Percentiles rank a stretch among this genome's conserved stretches.
Evolutionary conservation across 2,888 invertebrate genomes (phyloP).

Genomic region (Cryptus armator): DNA sequence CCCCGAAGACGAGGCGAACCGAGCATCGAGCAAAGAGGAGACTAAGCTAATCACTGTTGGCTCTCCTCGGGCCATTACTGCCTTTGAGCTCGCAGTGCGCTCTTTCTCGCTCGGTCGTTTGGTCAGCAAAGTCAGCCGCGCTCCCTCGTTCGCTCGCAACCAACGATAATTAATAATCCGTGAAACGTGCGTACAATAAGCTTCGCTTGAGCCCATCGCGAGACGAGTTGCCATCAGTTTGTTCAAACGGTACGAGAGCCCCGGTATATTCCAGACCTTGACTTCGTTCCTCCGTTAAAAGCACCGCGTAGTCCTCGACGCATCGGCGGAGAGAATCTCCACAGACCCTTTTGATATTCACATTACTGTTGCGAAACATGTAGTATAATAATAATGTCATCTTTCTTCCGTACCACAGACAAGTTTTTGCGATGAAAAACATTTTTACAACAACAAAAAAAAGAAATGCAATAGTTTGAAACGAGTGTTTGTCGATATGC

Average conservation of each 20-base stretch:
- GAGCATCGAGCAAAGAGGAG: slow-evolving; percentile 1
- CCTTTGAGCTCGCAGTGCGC: slow-evolving; percentile 15
- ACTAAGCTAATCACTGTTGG: slow-evolving; percentile 55
- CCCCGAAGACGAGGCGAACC: background rate
- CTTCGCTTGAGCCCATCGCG: slow-evolving; percentile 17
- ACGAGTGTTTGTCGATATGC: background rate
- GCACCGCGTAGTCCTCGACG: background rate
- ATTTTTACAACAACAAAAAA: background rate
- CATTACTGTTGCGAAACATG: background rate
- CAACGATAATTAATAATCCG: slow-evolving; percentile 66
- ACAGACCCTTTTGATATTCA: background rate
- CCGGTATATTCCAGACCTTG: background rate
- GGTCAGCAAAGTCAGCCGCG: background rate
- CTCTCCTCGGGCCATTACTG: slow-evolving; percentile 55
- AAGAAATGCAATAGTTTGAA: background rate
- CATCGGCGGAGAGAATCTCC: background rate
- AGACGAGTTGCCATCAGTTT: slow-evolving; percentile 37
- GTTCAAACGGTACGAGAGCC: slow-evolving; percentile 50
- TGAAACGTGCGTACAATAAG: slow-evolving; percentile 61
- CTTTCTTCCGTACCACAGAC: background rate
- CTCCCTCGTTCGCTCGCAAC: slow-evolving; percentile 20
- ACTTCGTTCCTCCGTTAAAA: background rate
- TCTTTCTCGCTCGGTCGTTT: slow-evolving; percentile 11
- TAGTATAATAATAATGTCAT: background rate
- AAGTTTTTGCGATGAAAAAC: background rate